Base-by-base conservation (phyloP, 2,797 vertebrate genomes). In the Passerculus sandwichensis region DNA sequence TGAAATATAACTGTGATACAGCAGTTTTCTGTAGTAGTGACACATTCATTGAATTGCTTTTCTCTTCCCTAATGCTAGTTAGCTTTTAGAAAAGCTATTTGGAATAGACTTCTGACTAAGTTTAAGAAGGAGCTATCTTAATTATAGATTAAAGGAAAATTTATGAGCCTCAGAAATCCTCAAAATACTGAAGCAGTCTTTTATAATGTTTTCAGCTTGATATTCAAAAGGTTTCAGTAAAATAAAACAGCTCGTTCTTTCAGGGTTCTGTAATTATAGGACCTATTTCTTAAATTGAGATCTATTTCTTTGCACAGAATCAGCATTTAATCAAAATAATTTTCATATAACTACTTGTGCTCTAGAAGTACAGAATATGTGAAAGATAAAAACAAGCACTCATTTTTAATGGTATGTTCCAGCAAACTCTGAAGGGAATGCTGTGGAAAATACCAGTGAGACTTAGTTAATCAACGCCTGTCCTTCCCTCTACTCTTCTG, bases 131-230 rank as follows among this genome's bases (percentile, higher is more conserved):
- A 53, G 4, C 15, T n/a, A 32, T 67, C 34, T 91, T 77, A 61
- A 42, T 89, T 91, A 74, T 77, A 89, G 82, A 74, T 83, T 64
- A 77, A 83, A 89, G 50, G n/a, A 83, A 85, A 80, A 77, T 42
- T 42, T 80, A 36, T 71, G 71, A 83, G 21, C 36, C n/a, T 72
- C 61, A 89, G 78, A 94, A 92, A 79, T 80, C 59, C 19, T 85
- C 44, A 54, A 69, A 92, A 71, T 93, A 61, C 61, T 38, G 59
- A 94, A 73, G 42, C 6, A 64, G 30, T 32, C 23, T 94, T 70
- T 64, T 91, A 32, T 32, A 48, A 36, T 62, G 47, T 65, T 94
- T 93, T 85, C n/a, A 88, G n/a, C 42, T 42, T 72, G 45, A 60
- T 86, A 71, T 32, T 84, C 15, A 40, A 36, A 85, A 71, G 7